Percentiles rank a stretch among this genome's conserved stretches.
Conservation (phyloP, 1,140 invertebrate genomes). For the Battus philenor region DNA sequence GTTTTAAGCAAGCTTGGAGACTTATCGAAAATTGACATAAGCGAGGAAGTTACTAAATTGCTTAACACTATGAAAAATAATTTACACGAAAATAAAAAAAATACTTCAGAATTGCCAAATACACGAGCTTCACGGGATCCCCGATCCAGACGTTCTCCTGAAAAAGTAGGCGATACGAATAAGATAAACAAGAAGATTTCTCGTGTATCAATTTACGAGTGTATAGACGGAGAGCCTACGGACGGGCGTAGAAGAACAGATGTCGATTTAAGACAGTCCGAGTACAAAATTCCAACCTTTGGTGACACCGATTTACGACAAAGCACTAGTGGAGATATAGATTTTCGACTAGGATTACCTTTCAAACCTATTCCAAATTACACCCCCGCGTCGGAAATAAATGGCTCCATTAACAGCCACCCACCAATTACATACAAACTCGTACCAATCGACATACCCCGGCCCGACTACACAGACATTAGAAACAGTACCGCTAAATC, state of each 20-base stretch:
- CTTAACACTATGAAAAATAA: constrained; percentile 80
- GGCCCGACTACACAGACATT: constrained; percentile 84
- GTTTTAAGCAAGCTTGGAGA: constrained; percentile 82
- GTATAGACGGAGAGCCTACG: constrained; percentile 66
- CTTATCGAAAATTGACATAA: constrained; percentile 84
- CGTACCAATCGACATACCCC: constrained; percentile 80
- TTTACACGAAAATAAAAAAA: constrained; percentile 48
- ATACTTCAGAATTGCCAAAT: constrained; percentile 28
- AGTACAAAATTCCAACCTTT: constrained; percentile 62
- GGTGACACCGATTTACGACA: constrained; percentile 77
- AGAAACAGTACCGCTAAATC: constrained; percentile 83
- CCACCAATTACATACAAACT: constrained; percentile 83
- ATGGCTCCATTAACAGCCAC: constrained; percentile 87
- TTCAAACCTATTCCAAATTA: constrained; percentile 87
- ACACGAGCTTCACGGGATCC: constrained; percentile 46
- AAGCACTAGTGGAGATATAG: constrained; percentile 78
- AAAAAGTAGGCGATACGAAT: constrained; percentile 36
- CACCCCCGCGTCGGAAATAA: constrained; percentile 88
- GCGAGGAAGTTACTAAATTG: constrained; percentile 82
- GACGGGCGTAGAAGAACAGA: constrained; percentile 71
- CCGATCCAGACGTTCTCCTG: constrained; percentile 50
- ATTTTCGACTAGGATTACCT: constrained; percentile 83
- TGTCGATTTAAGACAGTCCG: constrained; percentile 78
- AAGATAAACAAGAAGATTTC: constrained; percentile 49
- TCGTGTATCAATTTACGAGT: constrained; percentile 71